Evolutionary conservation across 2,113 vertebrate species (phyloP).

Genomic region (Gallinago media): DNA sequence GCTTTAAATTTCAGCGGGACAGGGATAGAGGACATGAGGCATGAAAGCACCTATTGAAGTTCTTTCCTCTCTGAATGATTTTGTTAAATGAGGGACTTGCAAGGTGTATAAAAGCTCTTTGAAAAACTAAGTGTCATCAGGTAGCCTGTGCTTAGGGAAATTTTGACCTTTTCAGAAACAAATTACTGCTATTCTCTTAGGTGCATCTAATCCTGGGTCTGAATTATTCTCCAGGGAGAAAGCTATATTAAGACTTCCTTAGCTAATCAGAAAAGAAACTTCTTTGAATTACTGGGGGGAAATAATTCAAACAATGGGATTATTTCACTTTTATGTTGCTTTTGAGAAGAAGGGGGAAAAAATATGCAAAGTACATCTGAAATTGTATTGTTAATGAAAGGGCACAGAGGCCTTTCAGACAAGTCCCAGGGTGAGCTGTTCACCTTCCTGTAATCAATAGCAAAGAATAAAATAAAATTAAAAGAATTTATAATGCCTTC

Average conservation of each 20-base stretch:
- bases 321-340: neutral
- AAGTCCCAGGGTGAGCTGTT: neutral
- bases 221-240: constrained; percentile 7
- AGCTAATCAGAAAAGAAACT: constrained; percentile 27
- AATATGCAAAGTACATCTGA: neutral
- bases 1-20: neutral
- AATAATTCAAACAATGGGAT: neutral
- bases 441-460: neutral
- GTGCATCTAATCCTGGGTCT: constrained; percentile 49
- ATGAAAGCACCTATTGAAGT: neutral
- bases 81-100: neutral
- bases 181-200: constrained; percentile 15
- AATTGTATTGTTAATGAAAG: neutral
- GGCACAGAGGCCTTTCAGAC: neutral
- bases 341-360: neutral
- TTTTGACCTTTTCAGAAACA: constrained; percentile 47
- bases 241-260: neutral
- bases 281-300: neutral
- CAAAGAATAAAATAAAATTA: neutral
- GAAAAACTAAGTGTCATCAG: constrained; percentile 11
- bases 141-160: constrained; percentile 47
- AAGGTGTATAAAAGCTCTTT: constrained; percentile 9
- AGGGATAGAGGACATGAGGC: neutral
- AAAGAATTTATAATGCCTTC: neutral
- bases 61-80: neutral